Base-by-base conservation (phyloP, 2,113 vertebrate genomes). In the Sylvilagus bachmani region DNA sequence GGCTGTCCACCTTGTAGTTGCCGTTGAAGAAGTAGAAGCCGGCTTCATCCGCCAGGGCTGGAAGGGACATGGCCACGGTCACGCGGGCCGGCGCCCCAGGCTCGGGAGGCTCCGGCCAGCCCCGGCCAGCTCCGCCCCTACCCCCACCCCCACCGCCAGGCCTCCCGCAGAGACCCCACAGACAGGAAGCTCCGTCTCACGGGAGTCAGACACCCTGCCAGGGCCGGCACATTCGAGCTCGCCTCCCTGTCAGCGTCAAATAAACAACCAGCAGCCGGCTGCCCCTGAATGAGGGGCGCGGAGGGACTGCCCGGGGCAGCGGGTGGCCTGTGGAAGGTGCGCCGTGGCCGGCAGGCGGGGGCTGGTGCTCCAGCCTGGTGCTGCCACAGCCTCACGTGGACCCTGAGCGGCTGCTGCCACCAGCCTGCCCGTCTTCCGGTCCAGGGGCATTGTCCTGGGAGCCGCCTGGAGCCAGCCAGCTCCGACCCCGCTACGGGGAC, bases 11-110 rank as follows among this genome's bases (percentile, higher is more conserved):
- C 96, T 99, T 99, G 97, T 99, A 99, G 95, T 99, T 99, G 1
- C 99, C 99, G 0, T 99, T 99, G 98, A 99, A 99, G 98, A 99
- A 99, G 96, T 99, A 99, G 97, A 98, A 99, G 6, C 99, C 99
- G 0, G 99, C 98, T 97, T 99, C 99, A 69, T 99, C 99, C 8
- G 99, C 99, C 80, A 99, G 99, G 85, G 99, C 99, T 99, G 73
- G 1, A 22, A 89, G 27, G 44, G 44, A 8, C 7, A 71, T 22
- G 29, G 86, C n/a, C 14, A 0, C 1, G 0, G 67, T 97, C 89
- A 85, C 27, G 0, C 0, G 21, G n/a, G 64, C 77, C 1, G 21
- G 55, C 55, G 16, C 55, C 55, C 55, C 19, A 19, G 55, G 55
- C 55, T 21, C 1, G n/a, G n/a, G n/a, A 0, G 0, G 70, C 25